Percentiles rank a stretch among this genome's conserved stretches.
Conservation (phyloP, 2,888 invertebrate genomes). For the Drosophila setosimentum region DNA sequence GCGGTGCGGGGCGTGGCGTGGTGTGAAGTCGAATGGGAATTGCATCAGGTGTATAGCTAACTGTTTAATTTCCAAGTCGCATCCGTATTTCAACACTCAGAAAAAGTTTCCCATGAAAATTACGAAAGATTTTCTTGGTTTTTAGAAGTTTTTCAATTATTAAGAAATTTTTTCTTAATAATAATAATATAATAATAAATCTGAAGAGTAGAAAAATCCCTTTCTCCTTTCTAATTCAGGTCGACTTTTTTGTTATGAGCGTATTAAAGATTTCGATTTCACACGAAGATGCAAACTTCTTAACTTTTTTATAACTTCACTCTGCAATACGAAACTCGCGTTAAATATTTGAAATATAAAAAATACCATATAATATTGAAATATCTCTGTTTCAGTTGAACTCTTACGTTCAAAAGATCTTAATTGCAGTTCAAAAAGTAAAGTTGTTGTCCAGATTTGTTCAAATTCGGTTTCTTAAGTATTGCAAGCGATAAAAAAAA, state of each 20-base stretch:
- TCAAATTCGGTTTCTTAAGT: not conserved
- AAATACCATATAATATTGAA: too few relatives aligned
- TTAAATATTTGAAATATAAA: not conserved
- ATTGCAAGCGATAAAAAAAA: not conserved
- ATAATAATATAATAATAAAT: not conserved
- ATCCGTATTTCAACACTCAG: not conserved
- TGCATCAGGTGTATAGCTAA: constrained; percentile 3
- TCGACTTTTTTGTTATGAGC: not conserved
- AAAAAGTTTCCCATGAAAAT: not conserved
- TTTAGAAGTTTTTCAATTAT: not conserved
- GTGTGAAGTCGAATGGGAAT: not conserved
- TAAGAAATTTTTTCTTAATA: not conserved
- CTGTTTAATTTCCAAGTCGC: constrained; percentile 38
- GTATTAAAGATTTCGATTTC: not conserved
- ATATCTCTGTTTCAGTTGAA: not conserved
- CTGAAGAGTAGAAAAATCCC: not conserved
- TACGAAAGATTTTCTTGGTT: not conserved
- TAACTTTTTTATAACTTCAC: not conserved
- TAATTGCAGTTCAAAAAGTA: not conserved
- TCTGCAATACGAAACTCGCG: not conserved
- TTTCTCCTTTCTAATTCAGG: too few relatives aligned
- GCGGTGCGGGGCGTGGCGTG: not conserved
- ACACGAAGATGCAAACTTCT: not conserved
- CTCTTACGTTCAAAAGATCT: not conserved
- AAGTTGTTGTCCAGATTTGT: not conserved